These are phyloP conservation scores for Leptinotarsa rubiginosa DNA, from an alignment of 2,888 invertebrate genomes.

Conservation along the genomic window DNA sequence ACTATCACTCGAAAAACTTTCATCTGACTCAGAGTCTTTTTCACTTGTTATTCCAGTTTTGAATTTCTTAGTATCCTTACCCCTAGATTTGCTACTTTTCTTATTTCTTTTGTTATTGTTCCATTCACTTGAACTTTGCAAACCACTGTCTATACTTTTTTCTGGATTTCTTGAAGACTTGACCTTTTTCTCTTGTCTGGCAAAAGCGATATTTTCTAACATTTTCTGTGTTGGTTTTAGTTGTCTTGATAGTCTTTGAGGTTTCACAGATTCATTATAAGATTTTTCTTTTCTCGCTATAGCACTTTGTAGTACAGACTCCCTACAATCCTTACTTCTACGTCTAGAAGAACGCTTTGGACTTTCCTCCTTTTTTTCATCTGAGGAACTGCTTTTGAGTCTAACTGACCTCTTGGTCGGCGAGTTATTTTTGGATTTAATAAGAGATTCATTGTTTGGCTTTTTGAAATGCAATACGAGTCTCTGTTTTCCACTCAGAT, in stretches of 20 bases:
- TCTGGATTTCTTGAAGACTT: slow-evolving; percentile 28
- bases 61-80: slow-evolving; percentile 48
- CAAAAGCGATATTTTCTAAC: slow-evolving; percentile 73
- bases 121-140: slow-evolving; percentile 10
- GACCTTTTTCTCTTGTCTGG: slow-evolving; percentile 54
- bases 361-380: slow-evolving; percentile 58
- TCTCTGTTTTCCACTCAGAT: not conserved
- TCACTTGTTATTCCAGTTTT: slow-evolving; percentile 43
- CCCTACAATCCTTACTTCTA: slow-evolving; percentile 72
- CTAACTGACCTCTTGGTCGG: slow-evolving; percentile 65
- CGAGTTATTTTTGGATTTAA: slow-evolving; percentile 61
- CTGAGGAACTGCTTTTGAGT: slow-evolving; percentile 49
- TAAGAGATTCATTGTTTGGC: slow-evolving; percentile 36
- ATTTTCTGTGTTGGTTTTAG: slow-evolving; percentile 78
- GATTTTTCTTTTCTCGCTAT: slow-evolving; percentile 80
- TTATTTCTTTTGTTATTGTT: slow-evolving; percentile 43
- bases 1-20: slow-evolving; percentile 38
- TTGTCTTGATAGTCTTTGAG: slow-evolving; percentile 69
- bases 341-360: slow-evolving; percentile 75
- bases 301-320: slow-evolving; percentile 77
- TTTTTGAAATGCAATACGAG: slow-evolving; percentile 56
- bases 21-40: slow-evolving; percentile 53
- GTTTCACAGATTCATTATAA: slow-evolving; percentile 69
- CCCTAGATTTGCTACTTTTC: slow-evolving; percentile 44
- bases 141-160: slow-evolving; percentile 33